Evolutionary conservation across 2,113 vertebrate genomes (phyloP), one percentile per base, ranked within the genome.

Genomic region (Clupea harengus): DNA sequence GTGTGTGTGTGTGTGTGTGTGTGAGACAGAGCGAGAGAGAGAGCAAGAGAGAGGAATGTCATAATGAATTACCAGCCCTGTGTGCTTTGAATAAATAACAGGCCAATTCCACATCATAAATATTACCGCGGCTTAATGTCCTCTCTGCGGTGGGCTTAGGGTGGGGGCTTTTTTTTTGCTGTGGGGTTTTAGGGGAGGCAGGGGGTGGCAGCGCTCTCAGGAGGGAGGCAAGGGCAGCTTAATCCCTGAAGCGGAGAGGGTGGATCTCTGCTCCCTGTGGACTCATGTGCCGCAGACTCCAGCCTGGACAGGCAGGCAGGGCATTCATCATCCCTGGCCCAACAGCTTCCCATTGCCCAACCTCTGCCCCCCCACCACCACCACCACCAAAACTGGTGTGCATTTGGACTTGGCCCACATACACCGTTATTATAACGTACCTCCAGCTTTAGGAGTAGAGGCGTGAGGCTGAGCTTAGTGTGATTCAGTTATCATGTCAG

Each of bases 271-370:
- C 85, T 88, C 88, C 91, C 93, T 89, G 81, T 0, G 39, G 91
- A 87, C 88, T 86, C 91, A 88, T 93, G 92, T 87, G 85, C 89
- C 91, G 89, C 86, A 89, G 90, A 91, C 90, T 91, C 83, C 89
- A 91, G 85, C 88, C 83, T 80, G 67, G 87, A 94, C 91, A 87
- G 90, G 9, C 72, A 78, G 72, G 72, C 92, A 89, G 28, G 67
- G 92, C 91, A 96, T 96, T 95, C 94, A 96, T 97, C 94, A 96
- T 95, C 90, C 91, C 93, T 89, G 92, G 92, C 88, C 91, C 90
- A 92, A 91, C 93, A 90, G 87, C 92, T 95, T 90, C 91, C 91
- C 91, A 75, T 82, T 87, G 89, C 86, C 89, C 39, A 39, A 39
- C 39, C 39, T 1, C 88, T 83, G 87, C 88, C 86, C 89, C 84